Base-by-base conservation (phyloP, 1,140 invertebrate species). In the Homalodisca vitripennis region DNA sequence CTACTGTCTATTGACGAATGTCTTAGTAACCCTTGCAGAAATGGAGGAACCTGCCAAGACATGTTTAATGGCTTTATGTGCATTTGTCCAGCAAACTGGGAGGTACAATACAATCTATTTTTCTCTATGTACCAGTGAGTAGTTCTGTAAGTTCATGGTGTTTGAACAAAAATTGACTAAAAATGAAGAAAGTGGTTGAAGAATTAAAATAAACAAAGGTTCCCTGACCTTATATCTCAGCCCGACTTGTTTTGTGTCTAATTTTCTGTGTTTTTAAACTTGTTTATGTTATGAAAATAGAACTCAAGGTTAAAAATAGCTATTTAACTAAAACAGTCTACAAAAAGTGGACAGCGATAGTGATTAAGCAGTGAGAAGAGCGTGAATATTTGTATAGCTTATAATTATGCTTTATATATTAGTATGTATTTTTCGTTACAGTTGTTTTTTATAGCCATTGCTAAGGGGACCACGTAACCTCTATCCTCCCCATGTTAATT, bases 1-100 rank as follows among this genome's bases (percentile, higher is more conserved):
- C 30, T 64, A 24, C 73, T 84, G 32, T 76, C 29, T 17, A 78
- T 77, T 29, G 84, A 92, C 73, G 85, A 87, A 67, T 94, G 91
- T 76, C 70, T 76, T 41, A 89, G 85, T 70, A 88, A 87, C 78
- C 93, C 93, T 0, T 97, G 94, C 78, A 80, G 84, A 75, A 91
- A 97, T 81, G 94, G 92, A 12, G 94, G 89, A 0, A 89, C 87
- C 1, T 97, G 94, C 77, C 80, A 89, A 30, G 90, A 93, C 77
- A 76, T 86, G 24, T 89, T 86, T 67, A 87, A 87, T 70, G 85
- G 84, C 0, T 93, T 87, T 78, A 81, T 87, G n/a, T 97, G 94
- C 75, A 80, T 85, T 48, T 97, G 94, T 79, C 84, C 86, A 0
- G 57, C 79, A 1, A 86, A 86, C 68, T 97, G 92, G 87, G 88